Evolutionary conservation across 2,113 vertebrate genomes (phyloP).

Genomic region (crab-eating macaque (Macaca fascicularis)): DNA sequence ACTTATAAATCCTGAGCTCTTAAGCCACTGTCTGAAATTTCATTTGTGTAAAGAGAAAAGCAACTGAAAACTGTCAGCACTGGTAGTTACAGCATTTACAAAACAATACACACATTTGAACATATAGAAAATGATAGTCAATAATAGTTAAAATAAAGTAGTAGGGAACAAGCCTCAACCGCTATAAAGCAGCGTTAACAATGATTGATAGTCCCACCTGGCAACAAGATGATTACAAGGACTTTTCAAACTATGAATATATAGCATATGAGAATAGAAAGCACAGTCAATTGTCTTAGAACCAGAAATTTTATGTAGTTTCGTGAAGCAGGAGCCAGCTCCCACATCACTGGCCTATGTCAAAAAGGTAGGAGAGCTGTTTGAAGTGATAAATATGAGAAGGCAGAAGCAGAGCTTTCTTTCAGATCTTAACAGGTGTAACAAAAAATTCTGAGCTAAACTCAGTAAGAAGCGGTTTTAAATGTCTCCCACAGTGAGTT

Average conservation of each 20-base stretch:
- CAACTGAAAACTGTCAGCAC: not conserved
- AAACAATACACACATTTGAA: not conserved
- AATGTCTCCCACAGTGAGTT: constrained; percentile 64
- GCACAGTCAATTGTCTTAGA: not conserved
- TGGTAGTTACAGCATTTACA: not conserved
- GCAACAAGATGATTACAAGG: not conserved
- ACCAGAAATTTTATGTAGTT: not conserved
- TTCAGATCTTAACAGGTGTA: not conserved
- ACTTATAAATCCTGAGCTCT: not conserved
- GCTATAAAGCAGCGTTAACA: not conserved
- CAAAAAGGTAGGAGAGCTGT: not conserved
- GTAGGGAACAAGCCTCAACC: not conserved
- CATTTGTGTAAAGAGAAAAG: not conserved
- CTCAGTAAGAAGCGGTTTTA: constrained; percentile 65
- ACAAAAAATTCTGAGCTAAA: not conserved
- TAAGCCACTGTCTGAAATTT: not conserved
- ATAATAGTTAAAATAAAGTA: not conserved
- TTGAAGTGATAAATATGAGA: constrained; percentile 44
- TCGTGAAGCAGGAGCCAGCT: not conserved
- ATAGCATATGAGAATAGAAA: not conserved
- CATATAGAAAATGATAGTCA: not conserved
- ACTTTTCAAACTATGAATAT: not conserved
- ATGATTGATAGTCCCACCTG: not conserved
- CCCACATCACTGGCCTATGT: not conserved
- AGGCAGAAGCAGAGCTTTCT: not conserved